These are phyloP conservation scores for Eptesicus fuscus DNA, from an alignment of 2,113 vertebrate species.

Conservation along the genomic window DNA sequence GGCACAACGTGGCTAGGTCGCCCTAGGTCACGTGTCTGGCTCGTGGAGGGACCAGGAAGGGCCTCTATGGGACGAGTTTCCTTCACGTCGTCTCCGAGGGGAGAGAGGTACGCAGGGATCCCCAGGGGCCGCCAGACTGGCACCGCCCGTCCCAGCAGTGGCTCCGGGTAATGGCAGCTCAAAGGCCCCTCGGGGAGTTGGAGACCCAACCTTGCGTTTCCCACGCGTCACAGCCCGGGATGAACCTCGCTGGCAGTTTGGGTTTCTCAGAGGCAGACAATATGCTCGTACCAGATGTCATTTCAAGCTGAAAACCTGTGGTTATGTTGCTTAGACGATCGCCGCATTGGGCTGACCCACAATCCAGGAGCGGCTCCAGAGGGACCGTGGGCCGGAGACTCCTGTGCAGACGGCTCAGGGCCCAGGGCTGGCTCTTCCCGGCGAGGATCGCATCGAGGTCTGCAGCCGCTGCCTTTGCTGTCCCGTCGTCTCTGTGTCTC, in stretches of 20 bases:
- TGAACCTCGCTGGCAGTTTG: slow-evolving; percentile 12
- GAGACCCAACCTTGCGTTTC: neutral
- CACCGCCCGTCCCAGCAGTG: neutral
- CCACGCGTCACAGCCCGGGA: neutral
- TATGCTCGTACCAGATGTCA: slow-evolving; percentile 55
- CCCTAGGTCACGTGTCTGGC: neutral
- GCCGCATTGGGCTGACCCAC: slow-evolving; percentile 56
- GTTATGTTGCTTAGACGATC: slow-evolving; percentile 41
- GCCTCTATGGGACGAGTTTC: fast-evolving
- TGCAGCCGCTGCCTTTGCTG: neutral
- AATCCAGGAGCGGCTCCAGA: slow-evolving; percentile 33
- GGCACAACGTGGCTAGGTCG: neutral
- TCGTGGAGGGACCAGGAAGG: neutral
- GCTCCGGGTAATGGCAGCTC: neutral
- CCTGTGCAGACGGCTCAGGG: neutral
- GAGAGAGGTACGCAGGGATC: neutral
- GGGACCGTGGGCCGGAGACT: neutral
- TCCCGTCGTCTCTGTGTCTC: neutral
- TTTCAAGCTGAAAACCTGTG: slow-evolving; percentile 50
- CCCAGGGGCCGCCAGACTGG: fast-evolving
- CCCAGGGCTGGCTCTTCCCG: neutral
- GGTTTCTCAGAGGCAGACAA: slow-evolving; percentile 51
- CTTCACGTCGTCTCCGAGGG: neutral
- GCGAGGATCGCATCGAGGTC: neutral
- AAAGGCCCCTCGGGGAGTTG: neutral